Evolutionary conservation across 2,113 vertebrate species (phyloP), one percentile per base, ranked within the genome.

Genomic region (Sander lucioperca): DNA sequence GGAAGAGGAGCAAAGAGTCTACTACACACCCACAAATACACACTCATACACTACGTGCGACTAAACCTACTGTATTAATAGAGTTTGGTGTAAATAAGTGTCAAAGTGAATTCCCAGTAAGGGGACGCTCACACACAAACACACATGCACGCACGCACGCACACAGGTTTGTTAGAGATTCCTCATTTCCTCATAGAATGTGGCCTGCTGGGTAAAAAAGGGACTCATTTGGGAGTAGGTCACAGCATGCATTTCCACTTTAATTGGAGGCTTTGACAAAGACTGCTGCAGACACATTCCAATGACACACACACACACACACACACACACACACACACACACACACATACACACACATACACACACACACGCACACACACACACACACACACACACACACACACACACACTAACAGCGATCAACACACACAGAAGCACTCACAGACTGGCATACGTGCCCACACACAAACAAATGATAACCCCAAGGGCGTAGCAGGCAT

Each of bases 181-280:
- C 80, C 39, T 83, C 54, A 78, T 23, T 72, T 71, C 80, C 39
- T 83, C 54, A 78, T 23, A 68, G 74, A 85, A 77, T 73, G 79
- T 75, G 79, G 83, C 73, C 77, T 85, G 82, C 73, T 2, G 77
- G 83, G 82, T 83, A 70, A 88, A 82, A 57, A 69, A 63, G 56
- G 39, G 71, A 82, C 87, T 92, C 84, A 92, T 93, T 91, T 84
- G 85, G 82, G 86, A 91, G 88, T 93, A 93, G 93, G 93, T 94
- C 92, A 92, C 88, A 90, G 89, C 83, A 93, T 94, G 84, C 85
- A 93, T 94, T 94, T 94, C 79, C 90, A 88, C 87, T 91, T 88
- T 93, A 93, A 93, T 93, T 91, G 84, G 89, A 84, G 80, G 68
- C 83, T 89, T 82, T 79, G 84, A 90, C 91, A 91, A 91, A 91